Conservation (phyloP, 2,888 invertebrate genomes). For the Malthinus flaveolus region DNA sequence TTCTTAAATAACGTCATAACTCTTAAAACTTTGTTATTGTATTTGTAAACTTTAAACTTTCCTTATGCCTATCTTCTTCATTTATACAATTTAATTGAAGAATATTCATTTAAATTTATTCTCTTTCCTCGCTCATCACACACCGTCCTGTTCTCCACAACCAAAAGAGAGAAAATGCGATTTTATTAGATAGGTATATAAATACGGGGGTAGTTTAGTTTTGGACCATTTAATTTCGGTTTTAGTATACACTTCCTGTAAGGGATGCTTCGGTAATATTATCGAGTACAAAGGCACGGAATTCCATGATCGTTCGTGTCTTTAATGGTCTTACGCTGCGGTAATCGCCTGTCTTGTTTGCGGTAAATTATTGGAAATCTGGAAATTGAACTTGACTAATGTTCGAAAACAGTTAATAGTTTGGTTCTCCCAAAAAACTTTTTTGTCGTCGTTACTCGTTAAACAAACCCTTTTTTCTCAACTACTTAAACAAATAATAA, state of each 20-base stretch:
- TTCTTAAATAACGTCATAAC: constrained; percentile 32
- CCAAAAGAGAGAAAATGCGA: constrained; percentile 5
- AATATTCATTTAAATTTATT: background rate
- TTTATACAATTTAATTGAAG: constrained; percentile 3
- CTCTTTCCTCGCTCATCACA: too few species aligned
- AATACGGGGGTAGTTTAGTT: constrained; percentile 39
- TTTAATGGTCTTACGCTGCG: constrained; percentile 46
- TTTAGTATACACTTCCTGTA: constrained; percentile 27
- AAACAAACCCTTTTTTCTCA: constrained; percentile 31
- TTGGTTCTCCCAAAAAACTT: background rate
- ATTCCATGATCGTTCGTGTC: constrained; percentile 51
- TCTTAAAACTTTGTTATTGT: constrained; percentile 26
- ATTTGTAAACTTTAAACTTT: constrained; percentile 5
- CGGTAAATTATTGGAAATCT: constrained; percentile 45
- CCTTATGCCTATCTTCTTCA: background rate
- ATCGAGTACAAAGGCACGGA: constrained; percentile 44
- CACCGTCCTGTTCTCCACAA: background rate
- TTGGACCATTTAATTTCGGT: constrained; percentile 38
- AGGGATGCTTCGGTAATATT: constrained; percentile 44
- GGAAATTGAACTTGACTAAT: constrained; percentile 12
- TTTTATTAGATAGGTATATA: constrained; percentile 30
- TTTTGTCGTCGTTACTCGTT: background rate
- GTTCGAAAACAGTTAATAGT: background rate
- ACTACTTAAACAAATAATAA: constrained; percentile 46
- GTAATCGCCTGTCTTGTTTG: constrained; percentile 49